These are phyloP conservation scores for Acanthosoma haemorrhoidale DNA, from an alignment of 2,888 invertebrate species.

Conservation along the genomic window DNA sequence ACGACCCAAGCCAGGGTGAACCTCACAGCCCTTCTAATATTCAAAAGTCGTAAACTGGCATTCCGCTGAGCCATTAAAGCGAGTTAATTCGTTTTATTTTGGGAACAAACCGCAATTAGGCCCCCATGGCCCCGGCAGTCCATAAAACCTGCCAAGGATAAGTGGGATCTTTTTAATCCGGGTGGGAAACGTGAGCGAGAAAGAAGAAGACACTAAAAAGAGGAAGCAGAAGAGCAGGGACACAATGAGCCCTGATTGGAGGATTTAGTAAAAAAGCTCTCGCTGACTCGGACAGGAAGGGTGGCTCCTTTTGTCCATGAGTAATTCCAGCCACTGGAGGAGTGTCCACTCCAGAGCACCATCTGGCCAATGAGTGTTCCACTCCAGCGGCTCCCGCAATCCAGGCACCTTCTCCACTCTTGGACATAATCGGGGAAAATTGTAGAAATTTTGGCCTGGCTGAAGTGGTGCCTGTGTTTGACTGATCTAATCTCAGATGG, in stretches of 20 bases:
- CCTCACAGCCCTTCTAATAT: neutral
- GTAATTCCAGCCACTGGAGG: neutral
- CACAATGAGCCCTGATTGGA: conserved; percentile 20
- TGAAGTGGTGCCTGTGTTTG: neutral
- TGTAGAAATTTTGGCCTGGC: neutral
- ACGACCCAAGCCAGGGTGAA: neutral
- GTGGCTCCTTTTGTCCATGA: conserved; percentile 8
- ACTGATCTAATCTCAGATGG: neutral
- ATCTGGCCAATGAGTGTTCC: conserved; percentile 10
- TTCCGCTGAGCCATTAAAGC: conserved; percentile 15
- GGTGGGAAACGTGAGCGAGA: no score
- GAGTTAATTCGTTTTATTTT: conserved; percentile 22
- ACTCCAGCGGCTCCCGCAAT: neutral
- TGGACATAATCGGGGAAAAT: conserved; percentile 8
- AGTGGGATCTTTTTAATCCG: conserved; percentile 14
- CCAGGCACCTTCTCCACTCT: no score
- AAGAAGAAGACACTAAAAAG: neutral
- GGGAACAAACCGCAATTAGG: conserved; percentile 25
- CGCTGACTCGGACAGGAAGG: conserved; percentile 11
- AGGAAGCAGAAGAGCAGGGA: neutral
- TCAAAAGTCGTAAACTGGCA: conserved; percentile 22
- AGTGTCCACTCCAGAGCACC: conserved; percentile 12
- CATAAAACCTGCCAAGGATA: neutral
- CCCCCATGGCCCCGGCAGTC: neutral
- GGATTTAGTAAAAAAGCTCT: conserved; percentile 20